Evolutionary conservation across 2,113 vertebrate species (phyloP).

Genomic region (Heliornis fulica): DNA sequence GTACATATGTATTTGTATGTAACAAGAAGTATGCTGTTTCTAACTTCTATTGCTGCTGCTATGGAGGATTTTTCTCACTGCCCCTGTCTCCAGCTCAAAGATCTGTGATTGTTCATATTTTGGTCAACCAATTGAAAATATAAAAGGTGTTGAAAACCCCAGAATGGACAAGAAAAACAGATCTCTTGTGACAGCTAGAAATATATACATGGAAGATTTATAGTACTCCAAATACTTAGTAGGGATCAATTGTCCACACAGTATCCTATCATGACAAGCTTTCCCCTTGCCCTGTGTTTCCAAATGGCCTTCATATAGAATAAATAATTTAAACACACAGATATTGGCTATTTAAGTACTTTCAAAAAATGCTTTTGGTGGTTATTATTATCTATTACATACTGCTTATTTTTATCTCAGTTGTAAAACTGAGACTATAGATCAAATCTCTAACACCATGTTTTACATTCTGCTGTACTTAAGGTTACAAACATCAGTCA

Average conservation of each 20-base stretch:
- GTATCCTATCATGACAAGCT: not conserved
- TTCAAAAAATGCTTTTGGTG: not conserved
- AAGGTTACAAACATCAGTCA: not conserved
- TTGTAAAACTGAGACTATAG: not conserved
- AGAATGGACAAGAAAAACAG: not conserved
- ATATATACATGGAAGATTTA: rapidly evolving
- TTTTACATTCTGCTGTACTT: not conserved
- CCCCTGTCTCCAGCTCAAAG: not conserved
- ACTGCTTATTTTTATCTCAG: not conserved
- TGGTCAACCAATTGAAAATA: not conserved
- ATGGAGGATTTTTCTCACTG: not conserved
- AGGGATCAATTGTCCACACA: not conserved
- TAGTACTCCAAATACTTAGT: not conserved
- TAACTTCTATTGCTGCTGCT: not conserved
- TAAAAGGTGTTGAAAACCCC: not conserved
- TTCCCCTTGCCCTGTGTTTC: not conserved
- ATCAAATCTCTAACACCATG: not conserved
- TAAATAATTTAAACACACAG: not conserved
- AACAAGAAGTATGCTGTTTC: not conserved
- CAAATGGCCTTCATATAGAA: not conserved
- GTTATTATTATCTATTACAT: not conserved
- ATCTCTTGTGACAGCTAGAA: not conserved
- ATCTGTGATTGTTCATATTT: not conserved
- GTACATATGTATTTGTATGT: not conserved
- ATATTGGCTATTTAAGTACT: not conserved